phyloP scores from a whole-genome alignment of 2,888 invertebrate genomes.

The Azorinus chamasolen region DNA sequence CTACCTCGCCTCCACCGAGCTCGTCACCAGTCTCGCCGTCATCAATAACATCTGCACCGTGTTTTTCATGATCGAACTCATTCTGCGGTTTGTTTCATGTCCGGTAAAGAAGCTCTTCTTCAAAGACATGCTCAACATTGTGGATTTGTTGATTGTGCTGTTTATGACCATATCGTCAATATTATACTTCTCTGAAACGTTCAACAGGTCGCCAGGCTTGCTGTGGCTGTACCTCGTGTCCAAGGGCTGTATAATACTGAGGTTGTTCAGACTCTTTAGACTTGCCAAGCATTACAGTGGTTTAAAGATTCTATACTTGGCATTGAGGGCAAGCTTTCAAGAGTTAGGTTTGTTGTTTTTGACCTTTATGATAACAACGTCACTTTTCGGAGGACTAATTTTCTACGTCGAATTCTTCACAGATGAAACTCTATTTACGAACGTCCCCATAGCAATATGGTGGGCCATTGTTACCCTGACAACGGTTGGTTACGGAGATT shows the following conservation, averaged over 20 bases:
- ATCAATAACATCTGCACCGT: constrained; percentile 73
- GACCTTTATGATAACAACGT: constrained; percentile 75
- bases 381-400: constrained; percentile 80
- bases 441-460: constrained; percentile 77
- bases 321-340: constrained; percentile 74
- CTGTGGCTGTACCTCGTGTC: constrained; percentile 46
- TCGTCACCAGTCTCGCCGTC: constrained; percentile 62
- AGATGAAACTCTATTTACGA: constrained; percentile 60
- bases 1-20: constrained; percentile 36
- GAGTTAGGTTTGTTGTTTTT: constrained; percentile 78
- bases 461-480: constrained; percentile 83
- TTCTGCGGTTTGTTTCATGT: constrained; percentile 69
- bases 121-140: constrained; percentile 52
- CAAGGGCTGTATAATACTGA: constrained; percentile 45
- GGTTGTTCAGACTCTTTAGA: constrained; percentile 58
- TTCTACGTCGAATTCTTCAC: constrained; percentile 74
- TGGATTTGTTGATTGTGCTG: constrained; percentile 63
- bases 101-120: constrained; percentile 68
- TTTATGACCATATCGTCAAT: constrained; percentile 50
- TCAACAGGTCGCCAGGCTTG: constrained; percentile 4
- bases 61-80: constrained; percentile 80
- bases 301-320: constrained; percentile 74
- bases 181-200: constrained; percentile 2
- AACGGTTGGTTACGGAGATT: constrained; percentile 81
- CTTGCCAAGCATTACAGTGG: constrained; percentile 64